A percentile compares a stretch with the other conserved stretches of the same genome.
These are phyloP conservation scores for Brachirus orientalis DNA, from an alignment of 2,113 vertebrate genomes.

Conservation along the genomic window DNA sequence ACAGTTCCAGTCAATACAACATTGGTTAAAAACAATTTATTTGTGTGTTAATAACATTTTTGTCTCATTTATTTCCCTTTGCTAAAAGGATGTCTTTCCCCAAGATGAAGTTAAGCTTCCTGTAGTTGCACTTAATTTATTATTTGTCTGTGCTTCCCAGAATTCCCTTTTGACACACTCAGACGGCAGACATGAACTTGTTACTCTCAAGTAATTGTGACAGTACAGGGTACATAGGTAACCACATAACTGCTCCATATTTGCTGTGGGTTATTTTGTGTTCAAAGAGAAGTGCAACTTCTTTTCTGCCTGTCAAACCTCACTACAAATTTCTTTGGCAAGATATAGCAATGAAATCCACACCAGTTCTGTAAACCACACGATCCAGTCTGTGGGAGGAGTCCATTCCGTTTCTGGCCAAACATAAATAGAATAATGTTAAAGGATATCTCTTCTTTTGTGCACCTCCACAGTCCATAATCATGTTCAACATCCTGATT, in stretches of 20 bases:
- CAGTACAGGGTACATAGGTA: too few relatives aligned
- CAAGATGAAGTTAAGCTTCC: too few relatives aligned
- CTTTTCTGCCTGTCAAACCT: neutral
- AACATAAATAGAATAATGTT: slow-evolving; percentile 4
- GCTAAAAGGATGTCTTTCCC: too few relatives aligned
- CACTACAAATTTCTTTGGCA: neutral
- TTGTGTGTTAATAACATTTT: too few relatives aligned
- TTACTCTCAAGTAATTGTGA: neutral
- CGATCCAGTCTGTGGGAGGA: neutral
- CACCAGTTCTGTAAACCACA: slow-evolving; percentile 16
- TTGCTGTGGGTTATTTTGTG: neutral
- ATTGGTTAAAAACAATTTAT: too few relatives aligned
- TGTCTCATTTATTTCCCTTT: too few relatives aligned
- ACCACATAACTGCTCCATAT: neutral
- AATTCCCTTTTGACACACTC: too few relatives aligned
- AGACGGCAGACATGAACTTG: neutral
- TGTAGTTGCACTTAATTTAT: too few relatives aligned
- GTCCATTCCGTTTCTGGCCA: neutral
- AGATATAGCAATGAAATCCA: slow-evolving; percentile 24
- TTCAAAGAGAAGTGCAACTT: neutral
- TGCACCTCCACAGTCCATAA: too few relatives aligned
- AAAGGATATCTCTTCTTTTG: neutral
- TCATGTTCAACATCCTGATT: too few relatives aligned
- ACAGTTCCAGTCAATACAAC: too few relatives aligned
- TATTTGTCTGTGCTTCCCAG: too few relatives aligned